A percentile compares a stretch with the other conserved stretches of the same genome.
Evolutionary conservation across 2,113 vertebrate species (phyloP).

Genomic region (Chlamydotis undulata): DNA sequence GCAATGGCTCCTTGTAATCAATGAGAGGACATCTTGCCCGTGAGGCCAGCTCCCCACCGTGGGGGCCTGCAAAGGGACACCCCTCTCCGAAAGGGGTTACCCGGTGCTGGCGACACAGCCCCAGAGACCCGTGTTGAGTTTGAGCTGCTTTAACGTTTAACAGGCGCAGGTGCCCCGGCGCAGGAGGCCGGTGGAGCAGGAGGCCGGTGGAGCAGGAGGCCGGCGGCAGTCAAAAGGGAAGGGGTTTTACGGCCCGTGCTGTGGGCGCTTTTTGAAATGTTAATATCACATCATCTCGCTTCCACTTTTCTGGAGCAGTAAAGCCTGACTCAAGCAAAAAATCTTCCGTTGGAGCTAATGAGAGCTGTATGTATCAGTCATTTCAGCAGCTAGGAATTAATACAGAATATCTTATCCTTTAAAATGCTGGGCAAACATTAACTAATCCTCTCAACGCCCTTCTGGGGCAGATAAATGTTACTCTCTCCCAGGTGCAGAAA

Average conservation of each 20-base stretch:
- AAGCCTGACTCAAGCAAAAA: background rate
- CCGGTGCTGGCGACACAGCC: background rate
- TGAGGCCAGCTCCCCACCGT: background rate
- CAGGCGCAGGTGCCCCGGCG: background rate
- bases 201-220: background rate
- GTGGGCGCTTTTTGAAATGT: background rate
- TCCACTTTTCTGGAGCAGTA: background rate
- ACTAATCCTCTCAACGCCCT: slow-evolving; percentile 38
- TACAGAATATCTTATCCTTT: slow-evolving; percentile 5
- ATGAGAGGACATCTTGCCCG: accelerated
- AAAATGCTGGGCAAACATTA: slow-evolving; percentile 45
- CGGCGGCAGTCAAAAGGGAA: background rate
- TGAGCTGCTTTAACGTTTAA: background rate
- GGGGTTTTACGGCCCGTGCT: background rate
- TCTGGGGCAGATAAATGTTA: slow-evolving; percentile 33
- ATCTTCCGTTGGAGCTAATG: background rate
- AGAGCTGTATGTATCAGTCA: background rate
- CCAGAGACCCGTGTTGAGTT: background rate
- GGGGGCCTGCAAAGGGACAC: background rate
- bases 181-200: background rate
- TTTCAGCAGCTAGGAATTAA: background rate
- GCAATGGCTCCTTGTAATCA: background rate
- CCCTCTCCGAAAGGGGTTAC: background rate
- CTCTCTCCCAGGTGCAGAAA: slow-evolving; percentile 39
- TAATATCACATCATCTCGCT: background rate